Base-by-base conservation (phyloP, 2,797 vertebrate genomes). In the Gambelia wislizenii region DNA sequence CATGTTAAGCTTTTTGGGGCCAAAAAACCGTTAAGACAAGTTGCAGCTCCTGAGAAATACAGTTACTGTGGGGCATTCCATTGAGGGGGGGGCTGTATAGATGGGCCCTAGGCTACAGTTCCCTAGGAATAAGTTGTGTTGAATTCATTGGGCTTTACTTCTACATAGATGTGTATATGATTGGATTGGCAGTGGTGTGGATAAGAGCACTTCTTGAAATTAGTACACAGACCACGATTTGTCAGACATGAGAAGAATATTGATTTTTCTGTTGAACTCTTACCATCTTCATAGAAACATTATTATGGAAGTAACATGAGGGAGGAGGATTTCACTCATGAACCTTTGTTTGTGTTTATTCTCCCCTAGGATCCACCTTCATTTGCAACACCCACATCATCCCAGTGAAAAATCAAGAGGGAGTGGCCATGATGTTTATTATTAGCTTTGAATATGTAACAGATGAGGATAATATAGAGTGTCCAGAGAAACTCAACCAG, bases 401-500 rank as follows among this genome's bases (percentile, higher is more conserved):
- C 96, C 99, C 99, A 5, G 98, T 99, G 96, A 99, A 99, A 97
- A 99, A 99, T 89, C 98, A 99, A 96, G 98, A 99, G 80, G 99
- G 99, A 8, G 97, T 99, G 94, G 99, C 99, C 90, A 99, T 99
- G 98, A 99, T 99, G 99, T 99, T 99, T 97, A 99, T 99, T 96
- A 98, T 99, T 76, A 99, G 98, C 96, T 99, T 99, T 74, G 99
- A 99, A 85, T 98, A 98, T 87, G 95, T 99, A 95, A 96, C 98
- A 84, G 98, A 98, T 42, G 97, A 98, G 80, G 98, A 98, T 89
- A 98, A 97, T 94, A 97, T 96, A 42, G 95, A 97, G 92, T 98
- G 98, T 1, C 97, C 98, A 42, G 98, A 99, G 96, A 98, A 96
- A 78, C 97, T 98, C 96, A 98, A 98, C 97, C 98, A 98, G 94